Percentiles rank a stretch among this genome's conserved stretches.
These are phyloP conservation scores for Nomada goodeniana DNA, from an alignment of 2,888 invertebrate genomes.

Conservation along the genomic window DNA sequence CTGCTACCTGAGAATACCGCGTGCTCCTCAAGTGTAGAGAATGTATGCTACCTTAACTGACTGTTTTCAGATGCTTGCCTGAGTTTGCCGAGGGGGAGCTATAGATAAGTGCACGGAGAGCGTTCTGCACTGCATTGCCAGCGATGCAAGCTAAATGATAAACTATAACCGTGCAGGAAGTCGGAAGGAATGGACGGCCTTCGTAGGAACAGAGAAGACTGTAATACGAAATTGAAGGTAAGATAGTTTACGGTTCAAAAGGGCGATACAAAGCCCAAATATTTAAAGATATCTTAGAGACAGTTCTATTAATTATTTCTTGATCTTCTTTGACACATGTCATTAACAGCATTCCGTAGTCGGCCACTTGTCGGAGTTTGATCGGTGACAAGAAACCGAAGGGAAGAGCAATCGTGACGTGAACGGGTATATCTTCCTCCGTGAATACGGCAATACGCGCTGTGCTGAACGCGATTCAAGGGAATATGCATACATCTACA, in stretches of 20 bases:
- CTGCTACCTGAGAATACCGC: constrained; percentile 19
- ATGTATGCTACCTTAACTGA: neutral
- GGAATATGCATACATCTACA: constrained; percentile 48
- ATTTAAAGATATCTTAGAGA: too few species aligned
- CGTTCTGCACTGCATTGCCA: neutral
- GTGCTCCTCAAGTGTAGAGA: neutral
- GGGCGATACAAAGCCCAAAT: too few species aligned
- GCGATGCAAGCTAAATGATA: neutral
- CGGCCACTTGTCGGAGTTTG: constrained; percentile 2
- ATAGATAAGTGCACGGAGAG: neutral
- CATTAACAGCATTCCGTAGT: neutral
- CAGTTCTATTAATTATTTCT: constrained; percentile 53
- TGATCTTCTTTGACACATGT: constrained; percentile 72
- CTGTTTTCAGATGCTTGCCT: neutral
- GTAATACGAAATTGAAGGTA: too few species aligned
- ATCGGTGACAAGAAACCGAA: constrained; percentile 71
- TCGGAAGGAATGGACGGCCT: neutral
- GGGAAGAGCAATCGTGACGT: constrained; percentile 71
- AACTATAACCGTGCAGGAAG: neutral
- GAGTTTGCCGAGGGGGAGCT: neutral
- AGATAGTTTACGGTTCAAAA: too few species aligned
- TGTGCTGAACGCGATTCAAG: constrained; percentile 66
- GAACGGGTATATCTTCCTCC: constrained; percentile 69
- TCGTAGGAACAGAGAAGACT: too few species aligned
- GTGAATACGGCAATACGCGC: constrained; percentile 65